A percentile compares a stretch with the other conserved stretches of the same genome.
Evolutionary conservation across 2,888 invertebrate genomes (phyloP).

Genomic region (Drosophila siamana): DNA sequence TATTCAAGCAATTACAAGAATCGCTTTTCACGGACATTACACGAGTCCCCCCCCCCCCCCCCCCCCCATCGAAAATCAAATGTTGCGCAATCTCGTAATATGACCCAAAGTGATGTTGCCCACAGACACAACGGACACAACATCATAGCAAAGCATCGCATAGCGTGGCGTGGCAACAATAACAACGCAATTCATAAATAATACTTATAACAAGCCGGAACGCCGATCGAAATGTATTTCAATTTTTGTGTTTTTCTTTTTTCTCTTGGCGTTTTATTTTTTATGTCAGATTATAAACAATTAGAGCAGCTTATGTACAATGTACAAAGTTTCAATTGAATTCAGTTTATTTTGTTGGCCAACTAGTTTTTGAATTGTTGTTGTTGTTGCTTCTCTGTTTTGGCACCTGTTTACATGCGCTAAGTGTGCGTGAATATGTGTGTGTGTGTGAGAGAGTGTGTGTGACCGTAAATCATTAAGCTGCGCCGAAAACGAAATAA

Average conservation of each 20-base stretch:
- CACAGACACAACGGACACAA: neutral
- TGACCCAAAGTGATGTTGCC: slow-evolving; percentile 2
- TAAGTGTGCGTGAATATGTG: slow-evolving; percentile 18
- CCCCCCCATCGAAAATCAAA: neutral
- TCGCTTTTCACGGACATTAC: neutral
- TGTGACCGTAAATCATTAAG: slow-evolving; percentile 57
- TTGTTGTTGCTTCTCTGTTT: slow-evolving; percentile 48
- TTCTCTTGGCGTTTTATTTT: slow-evolving; percentile 1
- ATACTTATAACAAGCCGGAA: slow-evolving; percentile 29
- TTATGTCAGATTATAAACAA: slow-evolving; percentile 61
- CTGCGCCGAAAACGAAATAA: slow-evolving; percentile 4
- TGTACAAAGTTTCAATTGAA: slow-evolving; percentile 47
- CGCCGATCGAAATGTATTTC: slow-evolving; percentile 28
- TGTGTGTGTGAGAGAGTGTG: slow-evolving; percentile 28
- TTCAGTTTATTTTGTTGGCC: slow-evolving; percentile 32
- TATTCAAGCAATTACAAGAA: slow-evolving; percentile 18
- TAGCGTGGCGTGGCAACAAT: slow-evolving; percentile 6
- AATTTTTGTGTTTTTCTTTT: neutral
- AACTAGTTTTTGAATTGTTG: slow-evolving; percentile 50
- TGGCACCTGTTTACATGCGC: slow-evolving; percentile 69
- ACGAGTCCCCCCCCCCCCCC: neutral
- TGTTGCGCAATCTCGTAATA: slow-evolving; percentile 16
- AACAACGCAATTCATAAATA: slow-evolving; percentile 35
- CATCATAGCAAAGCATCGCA: neutral
- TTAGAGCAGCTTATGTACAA: slow-evolving; percentile 66